These are phyloP conservation scores for Drosophila mettleri DNA, from an alignment of 2,888 invertebrate species.

Conservation along the genomic window DNA sequence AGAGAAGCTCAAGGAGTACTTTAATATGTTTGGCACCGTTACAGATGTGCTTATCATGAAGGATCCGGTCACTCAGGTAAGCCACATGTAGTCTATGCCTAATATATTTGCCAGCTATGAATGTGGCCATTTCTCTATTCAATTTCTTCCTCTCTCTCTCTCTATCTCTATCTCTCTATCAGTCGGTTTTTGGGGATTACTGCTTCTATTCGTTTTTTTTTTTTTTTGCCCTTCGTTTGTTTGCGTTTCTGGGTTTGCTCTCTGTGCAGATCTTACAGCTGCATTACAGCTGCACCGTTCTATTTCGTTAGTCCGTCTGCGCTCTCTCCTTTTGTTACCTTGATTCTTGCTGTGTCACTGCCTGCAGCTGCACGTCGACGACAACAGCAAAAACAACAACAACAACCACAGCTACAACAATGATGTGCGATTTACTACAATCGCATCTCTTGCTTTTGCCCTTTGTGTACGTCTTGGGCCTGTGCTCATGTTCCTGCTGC, in stretches of 20 bases:
- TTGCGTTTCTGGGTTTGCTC: slow-evolving; percentile 40
- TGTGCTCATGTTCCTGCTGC: not conserved
- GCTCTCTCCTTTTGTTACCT: slow-evolving; percentile 32
- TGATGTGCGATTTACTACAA: slow-evolving; percentile 27
- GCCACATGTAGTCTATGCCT: slow-evolving; percentile 66
- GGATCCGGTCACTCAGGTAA: slow-evolving; percentile 96
- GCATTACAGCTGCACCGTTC: slow-evolving; percentile 25
- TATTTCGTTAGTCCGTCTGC: slow-evolving; percentile 22
- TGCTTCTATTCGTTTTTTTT: not conserved
- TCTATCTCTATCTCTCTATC: slow-evolving; percentile 3
- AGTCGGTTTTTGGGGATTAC: slow-evolving; percentile 12
- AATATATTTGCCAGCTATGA: slow-evolving; percentile 23
- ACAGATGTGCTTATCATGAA: slow-evolving; percentile 97
- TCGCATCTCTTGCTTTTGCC: slow-evolving; percentile 23
- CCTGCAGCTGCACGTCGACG: slow-evolving; percentile 53
- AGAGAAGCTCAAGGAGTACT: slow-evolving; percentile 96
- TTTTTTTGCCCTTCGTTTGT: slow-evolving; percentile 21
- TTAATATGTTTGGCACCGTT: slow-evolving; percentile 95
- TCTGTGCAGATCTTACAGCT: slow-evolving; percentile 32
- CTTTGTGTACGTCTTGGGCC: slow-evolving; percentile 16
- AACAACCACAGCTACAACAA: slow-evolving; percentile 12
- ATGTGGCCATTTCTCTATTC: slow-evolving; percentile 20
- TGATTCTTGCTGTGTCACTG: slow-evolving; percentile 24
- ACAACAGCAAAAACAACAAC: slow-evolving; percentile 9
- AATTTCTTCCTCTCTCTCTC: slow-evolving; percentile 11